Conservation (phyloP, 2,888 invertebrate species). For the Euclidia mi region DNA sequence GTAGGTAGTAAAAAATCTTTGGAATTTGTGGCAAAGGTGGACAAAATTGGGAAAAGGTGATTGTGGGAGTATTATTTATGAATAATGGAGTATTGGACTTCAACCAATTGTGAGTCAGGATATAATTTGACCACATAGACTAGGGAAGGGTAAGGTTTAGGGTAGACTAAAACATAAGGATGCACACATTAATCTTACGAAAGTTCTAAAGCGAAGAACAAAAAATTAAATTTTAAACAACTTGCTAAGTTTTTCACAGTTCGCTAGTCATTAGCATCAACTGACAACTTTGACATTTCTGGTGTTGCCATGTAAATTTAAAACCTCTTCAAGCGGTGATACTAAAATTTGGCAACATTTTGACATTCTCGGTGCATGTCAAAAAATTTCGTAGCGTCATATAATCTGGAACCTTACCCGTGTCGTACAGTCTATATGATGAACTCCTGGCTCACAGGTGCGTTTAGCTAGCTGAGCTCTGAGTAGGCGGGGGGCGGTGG, state of each 20-base stretch:
- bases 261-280: too few relatives aligned
- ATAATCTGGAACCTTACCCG: constrained; percentile 53
- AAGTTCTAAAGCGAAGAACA: too few relatives aligned
- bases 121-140: constrained; percentile 36
- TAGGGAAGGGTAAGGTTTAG: constrained; percentile 48
- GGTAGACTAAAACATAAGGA: neutral
- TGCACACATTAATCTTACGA: too few relatives aligned
- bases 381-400: neutral
- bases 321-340: too few relatives aligned
- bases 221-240: too few relatives aligned
- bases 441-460: constrained; percentile 75
- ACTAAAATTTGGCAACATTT: too few relatives aligned
- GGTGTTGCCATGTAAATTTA: too few relatives aligned
- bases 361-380: too few relatives aligned
- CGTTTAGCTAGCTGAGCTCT: constrained; percentile 91
- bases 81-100: constrained; percentile 23
- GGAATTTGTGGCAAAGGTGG: constrained; percentile 38
- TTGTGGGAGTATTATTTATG: constrained; percentile 29
- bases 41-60: constrained; percentile 40
- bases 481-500: constrained; percentile 93
- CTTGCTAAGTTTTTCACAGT: too few relatives aligned
- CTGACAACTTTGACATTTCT: too few relatives aligned
- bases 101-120: constrained; percentile 52
- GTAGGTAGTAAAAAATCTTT: constrained; percentile 22
- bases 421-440: constrained; percentile 71